phyloP scores from a whole-genome alignment of 2,888 invertebrate genomes.

The Euclidia mi region DNA sequence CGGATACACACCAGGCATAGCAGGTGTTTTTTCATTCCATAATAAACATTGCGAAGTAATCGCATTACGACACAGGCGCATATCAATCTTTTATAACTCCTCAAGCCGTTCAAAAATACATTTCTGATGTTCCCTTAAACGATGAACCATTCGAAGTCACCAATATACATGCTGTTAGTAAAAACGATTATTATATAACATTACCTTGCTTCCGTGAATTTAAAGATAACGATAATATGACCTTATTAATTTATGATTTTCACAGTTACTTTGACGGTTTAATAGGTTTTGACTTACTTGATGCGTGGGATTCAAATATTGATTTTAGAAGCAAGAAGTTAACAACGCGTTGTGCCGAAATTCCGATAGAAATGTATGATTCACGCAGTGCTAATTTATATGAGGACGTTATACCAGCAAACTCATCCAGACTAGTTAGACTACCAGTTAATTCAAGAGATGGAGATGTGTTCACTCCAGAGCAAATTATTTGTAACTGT shows the following conservation, averaged over 20 bases:
- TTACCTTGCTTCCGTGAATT: not conserved
- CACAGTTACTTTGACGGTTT: conserved; percentile 56
- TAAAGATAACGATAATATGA: not conserved
- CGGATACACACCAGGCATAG: conserved; percentile 31
- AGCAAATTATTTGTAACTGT: not conserved
- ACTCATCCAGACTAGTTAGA: not conserved
- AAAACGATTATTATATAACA: not conserved
- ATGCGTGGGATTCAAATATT: conserved; percentile 32
- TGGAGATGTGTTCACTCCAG: not conserved
- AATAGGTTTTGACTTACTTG: conserved; percentile 50
- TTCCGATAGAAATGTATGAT: conserved; percentile 32
- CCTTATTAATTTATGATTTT: conserved; percentile 24
- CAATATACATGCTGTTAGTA: not conserved
- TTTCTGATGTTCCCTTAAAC: conserved; percentile 21
- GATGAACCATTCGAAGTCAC: conserved; percentile 47
- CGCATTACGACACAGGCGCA: conserved; percentile 49
- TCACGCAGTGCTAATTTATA: conserved; percentile 41
- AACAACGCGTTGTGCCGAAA: conserved; percentile 21
- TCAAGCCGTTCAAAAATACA: conserved; percentile 33
- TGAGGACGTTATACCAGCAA: not conserved
- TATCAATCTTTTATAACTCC: conserved; percentile 53
- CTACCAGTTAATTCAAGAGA: not conserved
- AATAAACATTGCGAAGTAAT: conserved; percentile 49
- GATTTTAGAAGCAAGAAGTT: conserved; percentile 34
- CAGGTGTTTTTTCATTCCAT: conserved; percentile 54